Evolutionary conservation across 2,113 vertebrate genomes (phyloP), one percentile per base, ranked within the genome.

Genomic region (Murina feae): DNA sequence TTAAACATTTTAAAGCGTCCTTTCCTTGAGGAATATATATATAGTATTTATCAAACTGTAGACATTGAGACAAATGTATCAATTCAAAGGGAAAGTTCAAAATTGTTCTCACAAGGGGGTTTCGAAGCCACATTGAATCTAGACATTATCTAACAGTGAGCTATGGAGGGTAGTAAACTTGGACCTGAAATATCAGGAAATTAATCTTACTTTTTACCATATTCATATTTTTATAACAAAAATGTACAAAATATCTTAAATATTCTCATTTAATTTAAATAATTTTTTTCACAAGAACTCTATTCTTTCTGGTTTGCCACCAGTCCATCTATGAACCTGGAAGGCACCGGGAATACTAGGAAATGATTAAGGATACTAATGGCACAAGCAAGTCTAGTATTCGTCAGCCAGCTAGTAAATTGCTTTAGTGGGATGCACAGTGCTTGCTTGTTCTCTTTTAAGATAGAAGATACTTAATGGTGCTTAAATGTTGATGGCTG

Each of bases 31-130:
- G 63, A 97, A 76, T 68, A 32, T 55, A 51, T 55, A 51, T 12
- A 69, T 58, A 35, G n/a, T 66, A 86, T 44, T 51, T 91, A 93
- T 91, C 96, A 96, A 97, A 94, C 20, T 92, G 9, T 66, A 96
- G 51, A 96, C 66, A 44, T 51, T 97, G 91, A 97, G 82, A 97
- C 32, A 71, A 95, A 97, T 97, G 97, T 97, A 97, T 97, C 97
- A 95, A 96, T 96, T 94, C 76, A 94, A 97, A 71, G 51, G 17
- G 21, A 97, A 97, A 97, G 96, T 95, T 85, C 47, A 93, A 95
- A 92, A 87, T 94, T 92, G 78, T 96, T 96, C 95, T 97, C 93
- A 72, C 89, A 87, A 93, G 55, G 91, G 86, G 5, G 3, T 79
- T 92, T 17, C 44, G 91, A 60, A 94, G 82, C 78, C 84, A 96